phyloP scores from a whole-genome alignment of 2,888 invertebrate genomes.

The Clusia tigrina region DNA sequence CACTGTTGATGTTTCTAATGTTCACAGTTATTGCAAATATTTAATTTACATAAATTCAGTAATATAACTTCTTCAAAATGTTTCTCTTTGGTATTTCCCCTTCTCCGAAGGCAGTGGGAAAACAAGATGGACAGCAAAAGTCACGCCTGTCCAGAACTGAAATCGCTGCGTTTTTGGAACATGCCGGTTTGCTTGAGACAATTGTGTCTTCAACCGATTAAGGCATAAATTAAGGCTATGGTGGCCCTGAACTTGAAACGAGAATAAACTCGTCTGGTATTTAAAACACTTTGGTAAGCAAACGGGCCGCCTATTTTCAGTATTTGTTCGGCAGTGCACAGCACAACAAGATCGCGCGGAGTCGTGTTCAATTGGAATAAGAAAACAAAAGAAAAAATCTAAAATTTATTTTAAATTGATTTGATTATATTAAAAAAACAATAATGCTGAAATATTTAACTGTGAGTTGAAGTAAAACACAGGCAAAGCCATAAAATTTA shows the following conservation, averaged over 20 bases:
- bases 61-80: background rate
- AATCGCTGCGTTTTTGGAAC: no score
- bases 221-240: background rate
- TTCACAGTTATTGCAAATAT: background rate
- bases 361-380: background rate
- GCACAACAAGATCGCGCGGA: background rate
- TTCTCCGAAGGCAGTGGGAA: background rate
- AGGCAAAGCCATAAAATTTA: no score
- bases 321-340: slow-evolving; percentile 4
- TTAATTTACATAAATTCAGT: background rate
- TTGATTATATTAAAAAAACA: background rate
- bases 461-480: slow-evolving; percentile 36
- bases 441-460: slow-evolving; percentile 33
- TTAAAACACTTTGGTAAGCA: slow-evolving; percentile 10
- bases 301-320: background rate
- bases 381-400: background rate
- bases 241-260: slow-evolving; percentile 21
- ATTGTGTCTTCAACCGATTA: background rate
- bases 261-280: slow-evolving; percentile 14
- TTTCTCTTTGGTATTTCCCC: background rate
- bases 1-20: background rate
- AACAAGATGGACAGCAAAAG: background rate
- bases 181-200: background rate
- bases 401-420: background rate
- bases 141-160: background rate